Base-by-base conservation (phyloP, 2,113 vertebrate species). In the Leuciscus idus region DNA sequence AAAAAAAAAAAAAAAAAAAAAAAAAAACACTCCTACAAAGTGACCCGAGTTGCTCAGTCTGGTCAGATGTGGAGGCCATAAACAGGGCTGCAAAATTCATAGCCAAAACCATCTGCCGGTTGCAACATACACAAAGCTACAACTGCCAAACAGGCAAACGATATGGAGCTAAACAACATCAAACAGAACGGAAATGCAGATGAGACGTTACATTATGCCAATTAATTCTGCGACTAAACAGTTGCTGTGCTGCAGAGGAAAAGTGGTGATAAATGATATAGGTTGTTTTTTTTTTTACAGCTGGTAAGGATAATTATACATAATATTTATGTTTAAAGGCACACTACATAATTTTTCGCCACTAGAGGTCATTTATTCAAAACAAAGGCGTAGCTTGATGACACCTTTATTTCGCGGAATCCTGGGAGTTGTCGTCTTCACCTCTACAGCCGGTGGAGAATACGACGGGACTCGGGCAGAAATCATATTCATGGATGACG, bases 21-120 rank as follows among this genome's bases (percentile, higher is more conserved):
- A 33, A 33, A 33, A 30, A 3, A 36, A 36, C 5, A 93, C 92
- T 87, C 86, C 89, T 19, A 79, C 39, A 92, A 92, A 92, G 89
- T 91, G 90, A 93, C 90, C 92, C 90, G 13, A 55, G 48, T 85
- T 83, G 74, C 81, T 87, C 73, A 79, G 78, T 66, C 33, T 46
- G 72, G 66, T 87, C 73, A 85, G 66, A 75, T 79, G 82, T 50
- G 62, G 23, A 59, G 43, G 75, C 61, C 82, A 85, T 82, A 82
- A 84, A 66, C 88, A 86, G 68, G 87, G 21, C 39, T 75, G 59
- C n/a, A 66, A 82, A 82, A 83, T 78, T 57, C 73, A 66, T 55
- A 73, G 83, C 48, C 52, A 55, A 62, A 75, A 55, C 62, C 85
- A 85, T 89, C 78, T 87, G 88, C 83, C 80, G 43, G 30, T 87